These are phyloP conservation scores for Philonicus albiceps DNA, from an alignment of 2,888 invertebrate species.

Conservation along the genomic window DNA sequence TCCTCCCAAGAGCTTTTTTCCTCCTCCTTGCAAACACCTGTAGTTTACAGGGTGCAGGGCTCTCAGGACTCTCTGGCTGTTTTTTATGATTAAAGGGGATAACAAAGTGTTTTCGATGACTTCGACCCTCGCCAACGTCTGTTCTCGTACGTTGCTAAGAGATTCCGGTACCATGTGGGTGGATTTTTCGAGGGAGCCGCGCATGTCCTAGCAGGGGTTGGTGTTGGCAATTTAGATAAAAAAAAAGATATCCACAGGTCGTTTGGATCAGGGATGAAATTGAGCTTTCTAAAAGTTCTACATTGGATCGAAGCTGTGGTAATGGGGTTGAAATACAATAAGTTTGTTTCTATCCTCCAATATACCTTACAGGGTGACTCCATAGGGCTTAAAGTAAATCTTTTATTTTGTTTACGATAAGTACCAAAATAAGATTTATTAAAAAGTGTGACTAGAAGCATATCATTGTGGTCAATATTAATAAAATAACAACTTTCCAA, in stretches of 20 bases:
- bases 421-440: background rate
- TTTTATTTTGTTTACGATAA: background rate
- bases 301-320: background rate
- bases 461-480: too few relatives aligned
- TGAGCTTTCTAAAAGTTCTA: background rate
- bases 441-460: too few relatives aligned
- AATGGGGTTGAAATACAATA: background rate
- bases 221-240: background rate
- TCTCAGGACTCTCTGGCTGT: slow-evolving; percentile 4
- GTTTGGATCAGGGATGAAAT: background rate
- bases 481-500: too few relatives aligned
- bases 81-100: slow-evolving; percentile 23
- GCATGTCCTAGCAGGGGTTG: background rate
- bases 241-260: background rate
- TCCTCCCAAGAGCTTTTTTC: background rate
- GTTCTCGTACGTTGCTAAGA: slow-evolving; percentile 12
- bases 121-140: background rate
- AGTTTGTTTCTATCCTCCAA: background rate
- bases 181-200: background rate
- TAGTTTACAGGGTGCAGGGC: background rate
- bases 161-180: slow-evolving; percentile 18
- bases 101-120: background rate
- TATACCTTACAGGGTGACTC: background rate
- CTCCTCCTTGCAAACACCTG: slow-evolving; percentile 1
- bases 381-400: background rate